These are phyloP conservation scores for Diorhabda carinulata DNA, from an alignment of 1,140 invertebrate genomes.

Conservation along the genomic window DNA sequence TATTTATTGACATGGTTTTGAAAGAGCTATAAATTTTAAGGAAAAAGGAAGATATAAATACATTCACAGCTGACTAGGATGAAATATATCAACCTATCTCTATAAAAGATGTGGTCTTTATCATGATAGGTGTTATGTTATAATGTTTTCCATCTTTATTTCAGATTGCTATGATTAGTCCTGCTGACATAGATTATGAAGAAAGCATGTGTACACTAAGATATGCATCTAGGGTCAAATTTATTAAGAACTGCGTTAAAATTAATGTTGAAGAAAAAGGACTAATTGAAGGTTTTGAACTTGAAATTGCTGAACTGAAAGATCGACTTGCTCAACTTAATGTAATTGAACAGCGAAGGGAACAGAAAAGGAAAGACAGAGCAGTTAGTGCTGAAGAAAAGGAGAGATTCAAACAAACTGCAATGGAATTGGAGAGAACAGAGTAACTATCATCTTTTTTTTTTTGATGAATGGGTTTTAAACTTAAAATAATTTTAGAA, in stretches of 20 bases:
- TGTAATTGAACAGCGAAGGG: conserved; percentile 24
- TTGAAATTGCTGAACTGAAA: conserved; percentile 87
- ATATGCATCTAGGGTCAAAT: conserved; percentile 96
- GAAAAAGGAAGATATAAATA: not conserved
- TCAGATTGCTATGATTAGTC: conserved; percentile 85
- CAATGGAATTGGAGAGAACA: conserved; percentile 38
- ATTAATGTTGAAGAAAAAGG: conserved; percentile 99
- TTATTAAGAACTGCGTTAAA: conserved; percentile 92
- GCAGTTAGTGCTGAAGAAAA: conserved; percentile 48
- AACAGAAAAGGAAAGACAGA: conserved; percentile 45
- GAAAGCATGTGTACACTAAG: conserved; percentile 95
- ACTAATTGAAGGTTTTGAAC: conserved; percentile 89
- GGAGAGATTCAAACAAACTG: conserved; percentile 47
- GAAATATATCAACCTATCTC: no score
- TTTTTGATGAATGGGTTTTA: no score
- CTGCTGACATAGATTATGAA: conserved; percentile 94
- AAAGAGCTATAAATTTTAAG: no score
- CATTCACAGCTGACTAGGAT: no score
- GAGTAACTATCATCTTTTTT: conserved; percentile 28
- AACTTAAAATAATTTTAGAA: conserved; percentile 17
- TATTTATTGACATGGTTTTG: no score
- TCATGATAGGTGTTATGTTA: not conserved
- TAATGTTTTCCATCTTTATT: conserved; percentile 11
- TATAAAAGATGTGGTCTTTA: not conserved
- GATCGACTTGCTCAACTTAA: conserved; percentile 31